Conservation (phyloP, 1,140 invertebrate species). For the Lasaia peninsularis region DNA sequence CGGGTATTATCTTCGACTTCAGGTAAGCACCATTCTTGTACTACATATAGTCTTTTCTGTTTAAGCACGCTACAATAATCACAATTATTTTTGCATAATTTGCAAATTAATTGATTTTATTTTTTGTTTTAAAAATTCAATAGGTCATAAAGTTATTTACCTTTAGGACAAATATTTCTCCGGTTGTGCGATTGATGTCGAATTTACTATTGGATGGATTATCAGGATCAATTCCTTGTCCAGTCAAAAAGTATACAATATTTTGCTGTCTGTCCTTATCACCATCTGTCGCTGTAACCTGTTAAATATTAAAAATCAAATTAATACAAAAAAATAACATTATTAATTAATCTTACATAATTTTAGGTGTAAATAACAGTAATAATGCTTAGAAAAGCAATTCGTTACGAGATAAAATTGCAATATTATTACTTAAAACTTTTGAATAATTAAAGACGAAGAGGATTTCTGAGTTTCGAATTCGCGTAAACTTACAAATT, state of each 20-base stretch:
- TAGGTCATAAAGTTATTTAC: conserved; percentile 74
- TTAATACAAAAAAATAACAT: background rate
- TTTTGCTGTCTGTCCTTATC: conserved; percentile 96
- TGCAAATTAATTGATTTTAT: no score
- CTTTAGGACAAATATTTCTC: conserved; percentile 95
- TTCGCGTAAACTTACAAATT: conserved; percentile 3
- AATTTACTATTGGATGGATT: conserved; percentile 97
- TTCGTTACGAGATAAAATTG: background rate
- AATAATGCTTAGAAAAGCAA: background rate
- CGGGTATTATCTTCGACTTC: no score
- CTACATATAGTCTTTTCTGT: no score
- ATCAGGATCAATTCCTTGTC: conserved; percentile 96
- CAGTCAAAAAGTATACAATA: conserved; percentile 97
- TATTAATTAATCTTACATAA: background rate
- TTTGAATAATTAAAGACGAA: conserved; percentile 1
- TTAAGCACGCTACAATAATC: no score
- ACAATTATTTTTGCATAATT: no score
- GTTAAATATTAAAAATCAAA: conserved; percentile 28
- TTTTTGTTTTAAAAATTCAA: no score
- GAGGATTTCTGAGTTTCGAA: conserved; percentile 4
- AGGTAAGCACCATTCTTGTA: no score
- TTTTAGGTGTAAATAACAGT: no score
- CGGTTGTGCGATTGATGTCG: conserved; percentile 95
- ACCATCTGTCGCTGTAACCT: conserved; percentile 97
- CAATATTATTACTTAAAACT: background rate